Base-by-base conservation (phyloP, 2,113 vertebrate species). In the Sula dactylatra region DNA sequence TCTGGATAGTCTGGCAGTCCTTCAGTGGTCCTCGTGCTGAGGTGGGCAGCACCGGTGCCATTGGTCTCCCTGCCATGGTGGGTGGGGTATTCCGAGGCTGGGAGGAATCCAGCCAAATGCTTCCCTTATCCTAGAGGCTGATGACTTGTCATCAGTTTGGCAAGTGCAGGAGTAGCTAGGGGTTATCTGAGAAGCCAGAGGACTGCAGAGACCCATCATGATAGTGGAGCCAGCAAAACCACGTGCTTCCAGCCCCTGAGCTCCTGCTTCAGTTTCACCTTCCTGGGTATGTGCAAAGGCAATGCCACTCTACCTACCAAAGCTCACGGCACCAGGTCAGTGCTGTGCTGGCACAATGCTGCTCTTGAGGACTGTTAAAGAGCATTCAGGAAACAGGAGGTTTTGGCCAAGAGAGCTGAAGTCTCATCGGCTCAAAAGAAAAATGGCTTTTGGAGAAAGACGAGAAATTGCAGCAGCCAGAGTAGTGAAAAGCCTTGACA, bases 401-500 rank as follows among this genome's bases (percentile, higher is more conserved):
- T 11, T 82, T 36, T 69, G 54, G 83, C 66, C 73, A 22, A 7
- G 85, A 38, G 32, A 55, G 44, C 5, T 7, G 16, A 15, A 62
- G 17, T 16, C 64, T 81, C 67, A 47, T 38, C 4, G 1, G 55
- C 81, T 80, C 2, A 0, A 24, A 82, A 77, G 67, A 42, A 78
- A 82, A 90, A 58, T 1, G 4, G 16, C 27, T 91, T 69, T 25
- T 94, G 70, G 65, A 90, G 69, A 50, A 84, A 90, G 78, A 91
- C 0, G 21, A 91, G 62, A 86, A 91, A 73, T 27, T 27, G 78
- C 69, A 87, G 80, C 59, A 94, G 90, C 71, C 88, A 38, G 81
- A 90, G 62, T 3, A 88, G 86, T 95, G 96, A 94, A 94, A 82
- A 94, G 54, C 86, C 81, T 89, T 87, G 94, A 94, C 93, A 97